Conservation (phyloP, 2,797 vertebrate species). For the Petrocephalus schoutedeni region DNA sequence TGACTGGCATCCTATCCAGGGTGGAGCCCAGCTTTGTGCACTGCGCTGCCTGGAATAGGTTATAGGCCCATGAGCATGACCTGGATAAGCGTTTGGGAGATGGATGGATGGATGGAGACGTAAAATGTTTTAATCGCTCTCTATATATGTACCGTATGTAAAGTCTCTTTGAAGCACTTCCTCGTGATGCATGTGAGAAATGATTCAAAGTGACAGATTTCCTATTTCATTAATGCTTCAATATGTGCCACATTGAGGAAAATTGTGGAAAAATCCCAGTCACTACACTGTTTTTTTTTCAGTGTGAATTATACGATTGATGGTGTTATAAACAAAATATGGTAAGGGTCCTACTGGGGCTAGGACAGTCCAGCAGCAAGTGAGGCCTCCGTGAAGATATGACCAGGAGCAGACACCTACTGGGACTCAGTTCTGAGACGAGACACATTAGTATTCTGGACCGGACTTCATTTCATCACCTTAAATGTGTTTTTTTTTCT, state of each 20-base stretch:
- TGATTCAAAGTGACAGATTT: background rate
- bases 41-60: background rate
- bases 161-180: background rate
- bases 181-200: background rate
- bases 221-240: background rate
- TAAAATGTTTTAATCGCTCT: background rate
- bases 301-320: background rate
- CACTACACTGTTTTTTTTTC: background rate
- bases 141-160: background rate
- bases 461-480: background rate
- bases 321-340: constrained; percentile 5
- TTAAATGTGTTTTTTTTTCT: background rate
- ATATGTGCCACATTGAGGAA: background rate
- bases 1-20: background rate
- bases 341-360: background rate
- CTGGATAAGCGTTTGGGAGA: background rate
- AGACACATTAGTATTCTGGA: background rate
- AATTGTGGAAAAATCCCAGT: background rate
- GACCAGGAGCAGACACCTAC: background rate
- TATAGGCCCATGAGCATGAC: background rate
- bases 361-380: too few species aligned
- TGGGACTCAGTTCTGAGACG: background rate
- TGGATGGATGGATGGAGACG: background rate
- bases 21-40: background rate
- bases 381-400: background rate